A percentile compares a stretch with the other conserved stretches of the same genome.
Evolutionary conservation across 1,140 invertebrate genomes (phyloP).

Genomic region (Calosoma granatense): DNA sequence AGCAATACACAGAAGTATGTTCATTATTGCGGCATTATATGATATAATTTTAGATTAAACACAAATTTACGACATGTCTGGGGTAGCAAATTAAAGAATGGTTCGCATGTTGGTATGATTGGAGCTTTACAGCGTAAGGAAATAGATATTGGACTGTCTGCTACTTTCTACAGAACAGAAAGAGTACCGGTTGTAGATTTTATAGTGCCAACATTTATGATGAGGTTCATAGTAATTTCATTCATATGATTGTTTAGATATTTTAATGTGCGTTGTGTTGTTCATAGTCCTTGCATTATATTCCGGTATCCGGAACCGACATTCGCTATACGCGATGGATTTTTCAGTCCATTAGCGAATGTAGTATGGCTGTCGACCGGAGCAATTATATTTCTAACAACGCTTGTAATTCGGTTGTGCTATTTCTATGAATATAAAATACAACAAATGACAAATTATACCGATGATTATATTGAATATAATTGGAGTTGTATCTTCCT

Average conservation of each 20-base stretch:
- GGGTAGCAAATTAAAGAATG: slow-evolving; percentile 38
- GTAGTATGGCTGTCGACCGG: slow-evolving; percentile 44
- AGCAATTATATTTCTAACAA: slow-evolving; percentile 26
- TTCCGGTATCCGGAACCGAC: slow-evolving; percentile 50
- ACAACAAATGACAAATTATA: background rate
- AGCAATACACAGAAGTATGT: slow-evolving; percentile 13
- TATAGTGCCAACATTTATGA: slow-evolving; percentile 45
- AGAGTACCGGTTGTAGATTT: slow-evolving; percentile 47
- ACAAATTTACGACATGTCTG: slow-evolving; percentile 22
- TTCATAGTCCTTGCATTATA: slow-evolving; percentile 48
- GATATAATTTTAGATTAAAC: slow-evolving; percentile 36
- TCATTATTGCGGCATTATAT: background rate
- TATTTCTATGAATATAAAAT: slow-evolving; percentile 12
- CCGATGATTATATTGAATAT: background rate
- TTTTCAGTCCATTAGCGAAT: slow-evolving; percentile 42
- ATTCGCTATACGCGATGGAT: slow-evolving; percentile 44
- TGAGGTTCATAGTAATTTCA: too few relatives aligned
- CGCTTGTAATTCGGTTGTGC: slow-evolving; percentile 29
- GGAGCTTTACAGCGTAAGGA: slow-evolving; percentile 44
- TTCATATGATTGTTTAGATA: too few relatives aligned
- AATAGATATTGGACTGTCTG: slow-evolving; percentile 49
- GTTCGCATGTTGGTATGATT: slow-evolving; percentile 55
- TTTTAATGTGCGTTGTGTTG: too few relatives aligned
- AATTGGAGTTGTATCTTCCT: slow-evolving; percentile 25
- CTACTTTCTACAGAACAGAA: slow-evolving; percentile 46